These are phyloP conservation scores for Drosophila nr. perissopoda DNA, from an alignment of 2,888 invertebrate genomes.

Conservation along the genomic window DNA sequence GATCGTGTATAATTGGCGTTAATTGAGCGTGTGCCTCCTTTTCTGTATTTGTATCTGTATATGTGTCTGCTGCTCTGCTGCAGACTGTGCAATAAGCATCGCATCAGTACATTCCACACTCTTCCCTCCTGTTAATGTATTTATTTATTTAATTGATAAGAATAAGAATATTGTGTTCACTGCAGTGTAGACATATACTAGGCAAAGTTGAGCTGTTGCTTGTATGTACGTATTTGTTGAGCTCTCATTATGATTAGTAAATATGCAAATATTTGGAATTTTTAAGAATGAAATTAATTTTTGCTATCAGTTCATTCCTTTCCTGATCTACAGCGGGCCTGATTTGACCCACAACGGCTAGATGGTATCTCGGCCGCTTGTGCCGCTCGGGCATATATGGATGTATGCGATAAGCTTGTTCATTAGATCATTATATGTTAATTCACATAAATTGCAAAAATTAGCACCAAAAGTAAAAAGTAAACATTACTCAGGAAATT, in stretches of 20 bases:
- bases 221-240: constrained; percentile 15
- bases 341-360: constrained; percentile 35
- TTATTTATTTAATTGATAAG: constrained; percentile 75
- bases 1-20: constrained; percentile 75
- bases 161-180: constrained; percentile 35
- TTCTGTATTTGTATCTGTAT: constrained; percentile 32
- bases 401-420: constrained; percentile 38
- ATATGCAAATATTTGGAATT: constrained; percentile 34
- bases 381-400: neutral
- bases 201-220: constrained; percentile 7
- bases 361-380: neutral
- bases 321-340: constrained; percentile 13
- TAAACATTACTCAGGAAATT: neutral
- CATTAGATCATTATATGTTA: constrained; percentile 14
- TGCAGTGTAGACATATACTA: constrained; percentile 25
- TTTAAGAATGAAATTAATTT: constrained; percentile 40
- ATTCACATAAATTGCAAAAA: constrained; percentile 10
- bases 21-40: constrained; percentile 62
- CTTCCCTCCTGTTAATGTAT: constrained; percentile 34
- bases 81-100: constrained; percentile 31
- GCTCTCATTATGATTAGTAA: constrained; percentile 24
- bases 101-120: constrained; percentile 12
- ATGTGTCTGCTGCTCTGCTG: constrained; percentile 24
- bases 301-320: constrained; percentile 28
- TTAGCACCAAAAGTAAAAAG: constrained; percentile 8